Conservation (phyloP, 2,113 vertebrate genomes). For the Podarcis cretensis region DNA sequence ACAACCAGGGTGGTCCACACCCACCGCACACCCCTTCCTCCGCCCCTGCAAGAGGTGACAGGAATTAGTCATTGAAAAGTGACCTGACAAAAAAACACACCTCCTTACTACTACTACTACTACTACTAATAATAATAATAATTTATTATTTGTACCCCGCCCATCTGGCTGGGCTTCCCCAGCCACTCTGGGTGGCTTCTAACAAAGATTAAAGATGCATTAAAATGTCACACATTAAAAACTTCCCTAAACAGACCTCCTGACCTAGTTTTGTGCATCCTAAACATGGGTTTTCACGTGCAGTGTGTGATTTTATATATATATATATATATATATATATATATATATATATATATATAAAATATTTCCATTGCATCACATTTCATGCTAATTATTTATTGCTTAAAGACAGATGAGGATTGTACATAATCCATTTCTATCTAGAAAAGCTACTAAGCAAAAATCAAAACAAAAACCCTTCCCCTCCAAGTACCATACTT, state of each 20-base stretch:
- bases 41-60: no score
- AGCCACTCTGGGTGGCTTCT: no score
- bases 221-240: no score
- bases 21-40: no score
- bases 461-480: neutral
- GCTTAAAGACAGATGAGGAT: neutral
- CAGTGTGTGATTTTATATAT: neutral
- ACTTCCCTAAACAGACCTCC: neutral
- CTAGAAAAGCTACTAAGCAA: neutral
- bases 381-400: no score
- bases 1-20: no score
- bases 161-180: no score
- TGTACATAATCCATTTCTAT: neutral
- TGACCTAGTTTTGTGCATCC: neutral
- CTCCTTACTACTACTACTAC: neutral
- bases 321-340: no score
- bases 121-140: no score
- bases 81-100: neutral
- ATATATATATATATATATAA: neutral
- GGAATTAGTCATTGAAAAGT: neutral
- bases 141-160: no score
- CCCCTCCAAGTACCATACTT: neutral
- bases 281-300: neutral
- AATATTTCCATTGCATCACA: neutral
- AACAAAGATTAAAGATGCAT: no score